phyloP scores from a whole-genome alignment of 2,797 vertebrate genomes.

The Aphelocoma californica region DNA sequence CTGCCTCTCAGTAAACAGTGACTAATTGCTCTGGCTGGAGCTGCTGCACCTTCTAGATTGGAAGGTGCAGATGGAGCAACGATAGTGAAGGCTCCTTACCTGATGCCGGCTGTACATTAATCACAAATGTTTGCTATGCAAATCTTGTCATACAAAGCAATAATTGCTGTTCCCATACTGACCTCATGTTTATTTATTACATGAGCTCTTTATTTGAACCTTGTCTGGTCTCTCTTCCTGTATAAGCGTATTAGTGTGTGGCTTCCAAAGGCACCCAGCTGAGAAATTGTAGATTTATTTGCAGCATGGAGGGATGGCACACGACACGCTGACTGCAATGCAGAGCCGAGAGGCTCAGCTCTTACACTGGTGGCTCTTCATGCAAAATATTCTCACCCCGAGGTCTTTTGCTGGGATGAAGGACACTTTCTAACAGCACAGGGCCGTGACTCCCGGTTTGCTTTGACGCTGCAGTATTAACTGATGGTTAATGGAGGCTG shows the following conservation, averaged over 20 bases:
- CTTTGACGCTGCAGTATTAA: constrained; percentile 49
- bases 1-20: constrained; percentile 57
- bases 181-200: constrained; percentile 72
- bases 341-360: constrained; percentile 3
- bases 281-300: constrained; percentile 48
- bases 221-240: constrained; percentile 33
- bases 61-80: constrained; percentile 42
- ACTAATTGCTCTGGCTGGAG: constrained; percentile 59
- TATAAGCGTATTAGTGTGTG: constrained; percentile 10
- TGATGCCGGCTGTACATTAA: constrained; percentile 50
- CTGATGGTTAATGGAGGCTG: constrained; percentile 57
- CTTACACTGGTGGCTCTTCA: neutral
- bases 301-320: neutral
- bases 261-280: constrained; percentile 44
- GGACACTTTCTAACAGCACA: constrained; percentile 12
- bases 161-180: constrained; percentile 60
- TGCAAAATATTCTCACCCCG: constrained; percentile 56
- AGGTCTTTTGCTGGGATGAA: constrained; percentile 55
- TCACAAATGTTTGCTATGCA: constrained; percentile 72
- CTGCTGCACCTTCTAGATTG: constrained; percentile 19
- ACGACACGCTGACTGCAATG: neutral
- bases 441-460: neutral
- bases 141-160: constrained; percentile 71
- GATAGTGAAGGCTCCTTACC: constrained; percentile 20
- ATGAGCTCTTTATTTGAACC: constrained; percentile 61